Percentiles rank a stretch among this genome's conserved stretches.
Evolutionary conservation across 30 jellyfish, hydroid and myxozoan species (phyloP).

Genomic region (Calvadosia cruxmelitensis): DNA sequence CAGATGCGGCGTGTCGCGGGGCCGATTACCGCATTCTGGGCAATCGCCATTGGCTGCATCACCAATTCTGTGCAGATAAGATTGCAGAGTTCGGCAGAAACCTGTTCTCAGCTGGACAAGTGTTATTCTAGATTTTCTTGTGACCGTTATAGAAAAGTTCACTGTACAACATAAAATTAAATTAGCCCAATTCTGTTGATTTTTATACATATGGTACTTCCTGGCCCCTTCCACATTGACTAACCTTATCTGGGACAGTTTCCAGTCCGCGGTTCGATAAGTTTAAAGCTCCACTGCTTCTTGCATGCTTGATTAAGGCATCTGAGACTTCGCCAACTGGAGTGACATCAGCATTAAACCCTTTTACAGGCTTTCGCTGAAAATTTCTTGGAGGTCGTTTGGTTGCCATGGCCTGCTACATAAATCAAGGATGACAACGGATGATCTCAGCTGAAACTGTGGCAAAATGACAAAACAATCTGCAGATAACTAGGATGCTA

Average conservation of each 20-base stretch:
- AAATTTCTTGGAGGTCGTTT: no score
- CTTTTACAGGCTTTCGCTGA: no score
- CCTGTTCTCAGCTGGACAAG: not conserved
- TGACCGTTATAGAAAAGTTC: not conserved
- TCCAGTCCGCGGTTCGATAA: constrained; percentile 48
- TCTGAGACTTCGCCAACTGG: constrained; percentile 23
- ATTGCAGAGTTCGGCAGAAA: no score
- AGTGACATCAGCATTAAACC: not conserved
- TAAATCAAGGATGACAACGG: no score
- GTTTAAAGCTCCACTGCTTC: constrained; percentile 74
- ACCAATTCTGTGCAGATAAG: no score
- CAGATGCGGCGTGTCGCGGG: no score
- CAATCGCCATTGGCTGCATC: no score
- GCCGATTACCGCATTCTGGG: no score
- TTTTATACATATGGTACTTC: not conserved
- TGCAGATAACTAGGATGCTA: no score
- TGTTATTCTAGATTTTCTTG: not conserved
- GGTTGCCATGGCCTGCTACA: no score
- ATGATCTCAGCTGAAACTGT: no score
- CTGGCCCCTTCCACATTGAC: not conserved
- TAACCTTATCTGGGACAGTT: constrained; percentile 41
- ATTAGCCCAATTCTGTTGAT: not conserved
- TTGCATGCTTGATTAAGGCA: constrained; percentile 60
- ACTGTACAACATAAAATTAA: not conserved
- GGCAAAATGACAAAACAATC: no score